phyloP scores from a whole-genome alignment of 1,140 invertebrate species.

The Papilio xuthus region DNA sequence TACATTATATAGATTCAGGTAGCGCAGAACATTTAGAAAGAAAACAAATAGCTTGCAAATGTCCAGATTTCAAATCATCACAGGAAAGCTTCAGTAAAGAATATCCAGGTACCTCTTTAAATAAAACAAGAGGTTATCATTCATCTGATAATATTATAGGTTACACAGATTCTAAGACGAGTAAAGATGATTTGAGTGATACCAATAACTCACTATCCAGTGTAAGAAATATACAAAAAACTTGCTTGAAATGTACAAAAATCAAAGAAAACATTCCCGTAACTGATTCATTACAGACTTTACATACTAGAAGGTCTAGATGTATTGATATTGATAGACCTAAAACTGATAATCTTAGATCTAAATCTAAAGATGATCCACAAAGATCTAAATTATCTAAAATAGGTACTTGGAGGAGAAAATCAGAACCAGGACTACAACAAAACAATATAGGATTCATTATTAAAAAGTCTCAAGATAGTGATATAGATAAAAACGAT shows the following conservation, averaged over 20 bases:
- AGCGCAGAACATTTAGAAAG: slow-evolving; percentile 70
- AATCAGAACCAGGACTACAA: slow-evolving; percentile 86
- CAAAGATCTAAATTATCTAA: slow-evolving; percentile 80
- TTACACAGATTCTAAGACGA: slow-evolving; percentile 66
- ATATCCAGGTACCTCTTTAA: slow-evolving; percentile 54
- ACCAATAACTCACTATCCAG: slow-evolving; percentile 61
- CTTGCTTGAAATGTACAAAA: slow-evolving; percentile 78
- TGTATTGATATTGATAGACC: slow-evolving; percentile 66
- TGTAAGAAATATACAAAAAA: slow-evolving; percentile 72
- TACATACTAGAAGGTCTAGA: slow-evolving; percentile 67
- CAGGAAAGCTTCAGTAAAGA: slow-evolving; percentile 76
- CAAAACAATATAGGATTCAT: slow-evolving; percentile 61
- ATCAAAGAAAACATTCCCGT: slow-evolving; percentile 80
- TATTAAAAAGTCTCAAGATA: slow-evolving; percentile 65
- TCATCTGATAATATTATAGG: slow-evolving; percentile 75
- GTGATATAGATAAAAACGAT: slow-evolving; percentile 66
- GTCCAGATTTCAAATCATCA: slow-evolving; percentile 74
- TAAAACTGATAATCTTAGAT: slow-evolving; percentile 63
- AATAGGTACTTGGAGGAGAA: slow-evolving; percentile 85
- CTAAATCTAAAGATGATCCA: slow-evolving; percentile 79
- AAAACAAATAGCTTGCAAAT: slow-evolving; percentile 66
- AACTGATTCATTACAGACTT: slow-evolving; percentile 60
- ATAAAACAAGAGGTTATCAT: slow-evolving; percentile 73
- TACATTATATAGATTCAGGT: slow-evolving; percentile 71
- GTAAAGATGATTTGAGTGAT: slow-evolving; percentile 69